Base-by-base conservation (phyloP, 2,888 invertebrate species). In the Kryphioiulus occultus region DNA sequence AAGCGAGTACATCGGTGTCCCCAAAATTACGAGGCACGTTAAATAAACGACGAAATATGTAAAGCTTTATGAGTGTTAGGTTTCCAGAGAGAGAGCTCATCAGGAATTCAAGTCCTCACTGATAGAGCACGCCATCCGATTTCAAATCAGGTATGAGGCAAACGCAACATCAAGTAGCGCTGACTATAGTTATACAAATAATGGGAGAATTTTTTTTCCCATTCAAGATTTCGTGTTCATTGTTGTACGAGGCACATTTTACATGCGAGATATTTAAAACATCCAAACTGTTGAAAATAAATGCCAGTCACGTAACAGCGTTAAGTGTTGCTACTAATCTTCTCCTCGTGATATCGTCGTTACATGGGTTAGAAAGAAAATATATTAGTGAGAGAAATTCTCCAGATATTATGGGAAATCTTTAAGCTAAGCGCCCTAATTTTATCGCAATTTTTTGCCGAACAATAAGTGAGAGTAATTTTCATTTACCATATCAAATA, bases 111-210 rank as follows among this genome's bases (percentile, higher is more conserved):
- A 85, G 85, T 85, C 85, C 44, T 42, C 44, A 44, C 85, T 85
- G 85, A 85, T 44, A 35, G 44, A 39, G 85, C 85, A 85, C 85
- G 85, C 85, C 42, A 85, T 85, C 85, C 85, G 85, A 39, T 85
- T 85, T 85, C 85, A 85, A 85, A 85, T 85, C 85, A 85, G 85
- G 85, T 85, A 85, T 35, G 7, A 85, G 85, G 85, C 42, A 85
- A 44, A 35, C 44, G 85, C 85, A 85, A 39, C 85, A 85, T 85
- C 39, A 85, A 85, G 42, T 22, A 85, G 44, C 44, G 22, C 85
- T 85, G 85, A 85, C 78, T 78, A 44, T 78, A 85, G 39, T 39
- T 85, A 85, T 85, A 85, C 39, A 39, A 85, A 85, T 85, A 85
- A 85, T 85, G 12, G 39, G 85, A 15, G 39, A 9, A 22, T 39